Evolutionary conservation across 2,113 vertebrate species (phyloP), one percentile per base, ranked within the genome.

Genomic region (Prunella himalayana): DNA sequence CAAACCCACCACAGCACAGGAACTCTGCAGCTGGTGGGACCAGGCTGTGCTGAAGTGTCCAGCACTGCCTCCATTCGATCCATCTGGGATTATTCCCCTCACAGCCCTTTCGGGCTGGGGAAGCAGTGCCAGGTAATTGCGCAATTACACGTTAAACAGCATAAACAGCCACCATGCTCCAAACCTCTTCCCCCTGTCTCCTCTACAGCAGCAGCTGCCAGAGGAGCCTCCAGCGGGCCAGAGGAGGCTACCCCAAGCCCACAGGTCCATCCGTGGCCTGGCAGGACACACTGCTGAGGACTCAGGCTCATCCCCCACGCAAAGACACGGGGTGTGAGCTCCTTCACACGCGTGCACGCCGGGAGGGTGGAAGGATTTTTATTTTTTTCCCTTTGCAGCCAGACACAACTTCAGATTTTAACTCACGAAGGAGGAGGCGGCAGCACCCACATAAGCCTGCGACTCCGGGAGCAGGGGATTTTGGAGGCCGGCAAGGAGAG

Each of bases 301-400:
- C 33, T 23, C 23, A 21, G 47, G 56, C 25, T 87, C 78, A 42
- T 8, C 33, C 61, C 23, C 33, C 6, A 0, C 0, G 3, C 0
- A 0, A 60, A 68, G 66, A 37, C 0, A 1, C 42, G 1, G 7
- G 28, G 39, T 15, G 23, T 13, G 39, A n/a, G 57, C 14, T 68
- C 68, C 70, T 85, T 28, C 3, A 4, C 37, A 20, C 2, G 27
- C 3, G 5, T 1, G 13, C 3, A 1, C 1, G 0, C 33, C 6
- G 2, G 41, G 28, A 49, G 6, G 8, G 24, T 6, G 13, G 13
- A 45, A 82, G 37, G 54, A 37, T 39, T 63, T 64, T 49, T 15
- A 11, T 27, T 28, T n/a, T 11, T 37, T 27, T 2, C 1, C 37
- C 30, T 75, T 64, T 3, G 1, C 87, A 68, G 18, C 27, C 0